Base-by-base conservation (phyloP, 2,888 invertebrate genomes). In the Dicyrtoma fusca region DNA sequence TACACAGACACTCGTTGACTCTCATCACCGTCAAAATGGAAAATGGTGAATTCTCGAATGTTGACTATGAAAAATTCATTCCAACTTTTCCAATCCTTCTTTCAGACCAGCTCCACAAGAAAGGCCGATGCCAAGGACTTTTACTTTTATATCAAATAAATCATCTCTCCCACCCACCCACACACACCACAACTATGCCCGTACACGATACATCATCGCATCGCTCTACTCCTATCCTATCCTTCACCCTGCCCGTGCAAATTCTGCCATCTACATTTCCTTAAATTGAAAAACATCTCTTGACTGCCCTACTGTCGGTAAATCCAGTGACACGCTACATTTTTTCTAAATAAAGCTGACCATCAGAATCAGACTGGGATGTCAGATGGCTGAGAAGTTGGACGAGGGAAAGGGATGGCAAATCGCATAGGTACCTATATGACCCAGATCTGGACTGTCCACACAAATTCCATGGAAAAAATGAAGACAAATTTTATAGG, bases 81-180 rank as follows among this genome's bases (percentile, higher is more conserved):
- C 44, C 45, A 69, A 69, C 45, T 69, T 69, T 69, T 66, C 55
- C 69, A n/a, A 59, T 69, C 45, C 69, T 57, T 69, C 55, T 66
- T 69, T 69, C 59, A 21, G 23, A 10, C 44, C 19, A n/a, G n/a
- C 53, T 4, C 11, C 51, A 11, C 51, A n/a, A n/a, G n/a, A n/a
- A 34, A 34, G 8, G 34, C 34, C 34, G 8, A 5, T 3, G 34
- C 34, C 8, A 34, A 8, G 8, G 34, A 34, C 34, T 51, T 51
- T 51, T 51, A 6, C 51, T 19, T 51, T 51, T 17, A 51, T 51
- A n/a, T 34, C 34, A 34, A 34, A 34, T 34, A 34, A 34, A 34
- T 34, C 34, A 34, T 34, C 34, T 34, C 34, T 34, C 3, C n/a
- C 55, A n/a, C 1, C 55, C 55, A 55, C 11, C 4, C 42, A 42